A percentile compares a stretch with the other conserved stretches of the same genome.
These are phyloP conservation scores for Drosophila macrospina DNA, from an alignment of 2,888 invertebrate genomes.

Conservation along the genomic window DNA sequence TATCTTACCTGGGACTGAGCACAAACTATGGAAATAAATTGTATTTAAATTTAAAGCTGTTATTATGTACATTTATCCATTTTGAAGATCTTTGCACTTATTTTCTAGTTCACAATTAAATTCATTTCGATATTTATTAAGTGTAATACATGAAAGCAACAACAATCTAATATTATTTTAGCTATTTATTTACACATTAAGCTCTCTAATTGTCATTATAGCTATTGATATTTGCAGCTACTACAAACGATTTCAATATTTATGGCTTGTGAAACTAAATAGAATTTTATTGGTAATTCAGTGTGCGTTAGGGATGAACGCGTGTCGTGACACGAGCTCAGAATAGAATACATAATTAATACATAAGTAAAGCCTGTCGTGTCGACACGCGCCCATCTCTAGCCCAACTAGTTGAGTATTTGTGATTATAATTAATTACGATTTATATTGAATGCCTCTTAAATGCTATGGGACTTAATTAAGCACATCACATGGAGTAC, in stretches of 20 bases:
- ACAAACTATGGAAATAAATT: neutral
- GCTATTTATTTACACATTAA: constrained; percentile 38
- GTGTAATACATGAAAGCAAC: constrained; percentile 26
- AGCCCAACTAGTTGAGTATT: constrained; percentile 4
- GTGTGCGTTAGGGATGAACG: constrained; percentile 20
- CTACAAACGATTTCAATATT: constrained; percentile 31
- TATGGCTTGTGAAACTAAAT: constrained; percentile 20
- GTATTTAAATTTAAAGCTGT: constrained; percentile 16
- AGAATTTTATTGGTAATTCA: constrained; percentile 36
- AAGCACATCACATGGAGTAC: constrained; percentile 61
- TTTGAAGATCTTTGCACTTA: neutral
- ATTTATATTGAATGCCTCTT: constrained; percentile 36
- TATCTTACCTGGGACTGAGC: constrained; percentile 23
- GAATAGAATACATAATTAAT: neutral
- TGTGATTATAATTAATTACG: constrained; percentile 24
- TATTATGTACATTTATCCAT: constrained; percentile 8
- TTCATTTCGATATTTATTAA: neutral
- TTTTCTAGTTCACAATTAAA: too few relatives aligned
- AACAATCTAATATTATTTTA: constrained; percentile 21
- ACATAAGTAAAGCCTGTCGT: neutral
- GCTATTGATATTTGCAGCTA: constrained; percentile 46
- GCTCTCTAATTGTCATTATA: constrained; percentile 25
- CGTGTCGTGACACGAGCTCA: neutral
- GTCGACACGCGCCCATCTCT: neutral
- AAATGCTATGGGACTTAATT: constrained; percentile 45